Base-by-base conservation (phyloP, 2,888 invertebrate genomes). In the Bedellia somnulentella region DNA sequence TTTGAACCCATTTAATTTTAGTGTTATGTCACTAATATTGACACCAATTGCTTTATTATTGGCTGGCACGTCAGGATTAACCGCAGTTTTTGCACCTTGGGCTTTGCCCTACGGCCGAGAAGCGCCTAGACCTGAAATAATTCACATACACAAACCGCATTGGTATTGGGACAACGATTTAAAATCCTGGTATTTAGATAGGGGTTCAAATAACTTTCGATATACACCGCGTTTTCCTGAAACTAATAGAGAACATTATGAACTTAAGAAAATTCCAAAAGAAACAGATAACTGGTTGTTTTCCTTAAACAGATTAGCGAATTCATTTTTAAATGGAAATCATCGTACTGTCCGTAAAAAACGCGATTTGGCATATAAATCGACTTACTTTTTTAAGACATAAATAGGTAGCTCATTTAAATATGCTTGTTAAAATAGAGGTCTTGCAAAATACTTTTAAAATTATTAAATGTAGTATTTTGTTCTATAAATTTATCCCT, bases 1-100 rank as follows among this genome's bases (percentile, higher is more conserved):
- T 2, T 46, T 83, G 1, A 83, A 78, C 51, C 83, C 84, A 0
- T 54, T 84, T 5, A 75, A 78, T 43, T 75, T 81, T 35, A 73
- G 81, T 1, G 53, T 83, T 18, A 67, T 82, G 49, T 78, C 85
- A 31, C 42, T 85, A 43, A 53, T 81, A 29, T 59, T 86, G 26
- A 79, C 86, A 0, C 87, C 87, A 0, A 52, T 86, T 27, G 79
- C 79, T 1, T 61, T 85, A 29, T 57, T 85, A 22, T 77, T 86
- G 28, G 79, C 81, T 1, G 78, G 84, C 0, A 71, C 81, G 1
- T 78, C 86, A 9, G 79, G 84, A 1, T 49, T 82, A 10, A 77
- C 82, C 1, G 70, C 84, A 1, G 68, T 84, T 25, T 57, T 86
- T 37, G 80, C 85, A 32, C 86, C 85, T 1, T 85, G 80, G 78